Evolutionary conservation across 1,140 invertebrate species (phyloP).

Genomic region (Drosophila bocki): DNA sequence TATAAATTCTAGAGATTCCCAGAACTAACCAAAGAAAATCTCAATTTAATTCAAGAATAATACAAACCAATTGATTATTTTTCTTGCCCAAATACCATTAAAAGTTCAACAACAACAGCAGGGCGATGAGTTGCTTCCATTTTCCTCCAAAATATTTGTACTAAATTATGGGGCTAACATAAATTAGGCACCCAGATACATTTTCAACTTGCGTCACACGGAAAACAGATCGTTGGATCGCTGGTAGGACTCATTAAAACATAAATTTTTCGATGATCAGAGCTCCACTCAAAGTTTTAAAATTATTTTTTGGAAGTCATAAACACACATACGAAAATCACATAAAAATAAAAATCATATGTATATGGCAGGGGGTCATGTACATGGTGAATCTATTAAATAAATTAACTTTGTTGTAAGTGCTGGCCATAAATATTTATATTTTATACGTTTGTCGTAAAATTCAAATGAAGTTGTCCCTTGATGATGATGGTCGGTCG

Average conservation of each 20-base stretch:
- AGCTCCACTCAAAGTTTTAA: conserved; percentile 22
- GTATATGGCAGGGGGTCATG: conserved; percentile 1
- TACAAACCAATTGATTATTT: conserved; percentile 24
- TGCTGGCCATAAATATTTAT: conserved; percentile 83
- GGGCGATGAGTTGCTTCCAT: conserved; percentile 11
- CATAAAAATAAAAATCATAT: conserved; percentile 38
- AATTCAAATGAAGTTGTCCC: conserved; percentile 80
- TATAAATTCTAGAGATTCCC: neutral
- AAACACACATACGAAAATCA: conserved; percentile 25
- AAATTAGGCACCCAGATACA: conserved; percentile 43
- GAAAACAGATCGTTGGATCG: conserved; percentile 8
- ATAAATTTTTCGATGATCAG: conserved; percentile 24
- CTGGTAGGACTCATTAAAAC: conserved; percentile 36
- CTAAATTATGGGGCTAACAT: conserved; percentile 37
- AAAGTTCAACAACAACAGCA: conserved; percentile 25
- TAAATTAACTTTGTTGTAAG: conserved; percentile 84
- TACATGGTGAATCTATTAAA: conserved; percentile 71
- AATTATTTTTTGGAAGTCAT: conserved; percentile 37
- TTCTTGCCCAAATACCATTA: conserved; percentile 13
- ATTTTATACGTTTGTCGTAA: conserved; percentile 62
- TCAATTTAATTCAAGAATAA: conserved; percentile 6
- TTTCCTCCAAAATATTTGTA: conserved; percentile 32
- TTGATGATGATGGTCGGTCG: conserved; percentile 10
- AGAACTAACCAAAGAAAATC: neutral
- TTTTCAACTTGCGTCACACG: conserved; percentile 30